phyloP scores from a whole-genome alignment of 2,113 vertebrate genomes.

The Phylloscopus whistleri region DNA sequence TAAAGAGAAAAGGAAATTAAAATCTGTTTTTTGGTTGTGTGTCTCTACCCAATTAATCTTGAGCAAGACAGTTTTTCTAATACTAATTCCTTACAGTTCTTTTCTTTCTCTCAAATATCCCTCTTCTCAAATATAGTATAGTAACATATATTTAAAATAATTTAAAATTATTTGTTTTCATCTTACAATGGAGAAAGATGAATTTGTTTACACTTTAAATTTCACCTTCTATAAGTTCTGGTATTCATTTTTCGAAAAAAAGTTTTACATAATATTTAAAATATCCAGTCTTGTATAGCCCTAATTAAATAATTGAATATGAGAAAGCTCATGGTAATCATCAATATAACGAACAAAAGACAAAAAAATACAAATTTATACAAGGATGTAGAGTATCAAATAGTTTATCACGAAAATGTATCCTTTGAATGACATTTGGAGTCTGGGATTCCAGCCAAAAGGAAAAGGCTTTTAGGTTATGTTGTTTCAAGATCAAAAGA shows the following conservation, averaged over 20 bases:
- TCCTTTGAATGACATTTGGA: constrained; percentile 62
- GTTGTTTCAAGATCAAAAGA: constrained; percentile 67
- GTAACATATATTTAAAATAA: background rate
- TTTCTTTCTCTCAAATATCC: constrained; percentile 3
- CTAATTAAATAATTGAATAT: background rate
- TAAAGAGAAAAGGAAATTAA: background rate
- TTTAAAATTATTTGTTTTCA: background rate
- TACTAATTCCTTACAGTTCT: background rate
- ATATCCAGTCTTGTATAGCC: background rate
- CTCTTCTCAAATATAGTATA: background rate
- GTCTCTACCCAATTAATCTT: constrained; percentile 4
- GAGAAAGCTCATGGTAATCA: background rate
- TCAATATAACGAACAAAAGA: background rate
- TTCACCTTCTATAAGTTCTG: background rate
- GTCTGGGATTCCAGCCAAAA: constrained; percentile 69
- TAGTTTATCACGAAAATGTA: constrained; percentile 45
- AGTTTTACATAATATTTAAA: constrained; percentile 11
- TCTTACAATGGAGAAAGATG: background rate
- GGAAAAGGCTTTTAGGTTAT: constrained; percentile 66
- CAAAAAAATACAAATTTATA: background rate
- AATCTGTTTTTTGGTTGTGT: background rate
- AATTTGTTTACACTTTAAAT: background rate
- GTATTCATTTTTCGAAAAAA: background rate
- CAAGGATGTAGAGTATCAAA: constrained; percentile 41
- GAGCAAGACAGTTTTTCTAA: background rate